Conservation (phyloP, 2,113 vertebrate genomes). For the Microcebus lehilahytsara region DNA sequence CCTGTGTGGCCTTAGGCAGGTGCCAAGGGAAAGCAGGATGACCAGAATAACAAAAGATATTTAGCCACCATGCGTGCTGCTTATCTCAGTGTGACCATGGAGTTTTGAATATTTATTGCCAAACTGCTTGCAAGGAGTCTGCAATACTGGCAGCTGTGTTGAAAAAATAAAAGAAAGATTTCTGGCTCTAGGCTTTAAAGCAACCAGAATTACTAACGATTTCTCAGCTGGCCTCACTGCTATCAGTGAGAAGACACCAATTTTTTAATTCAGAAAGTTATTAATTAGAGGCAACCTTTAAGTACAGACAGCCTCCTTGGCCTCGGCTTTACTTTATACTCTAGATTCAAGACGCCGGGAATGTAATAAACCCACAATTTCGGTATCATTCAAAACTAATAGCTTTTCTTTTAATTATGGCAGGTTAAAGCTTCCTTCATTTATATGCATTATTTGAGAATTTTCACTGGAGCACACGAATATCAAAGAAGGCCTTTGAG, state of each 20-base stretch:
- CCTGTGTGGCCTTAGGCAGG: neutral
- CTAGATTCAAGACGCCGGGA: neutral
- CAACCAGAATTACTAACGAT: constrained; percentile 22
- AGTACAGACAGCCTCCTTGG: neutral
- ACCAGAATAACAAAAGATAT: neutral
- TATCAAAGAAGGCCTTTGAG: constrained; percentile 54
- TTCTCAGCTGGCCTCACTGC: neutral
- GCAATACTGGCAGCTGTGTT: neutral
- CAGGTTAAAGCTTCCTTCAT: constrained; percentile 56
- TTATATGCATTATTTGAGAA: constrained; percentile 65
- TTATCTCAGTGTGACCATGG: neutral
- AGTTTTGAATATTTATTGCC: constrained; percentile 27
- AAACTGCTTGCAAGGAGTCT: neutral
- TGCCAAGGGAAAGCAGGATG: neutral
- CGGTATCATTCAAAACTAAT: constrained; percentile 6
- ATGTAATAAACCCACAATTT: constrained; percentile 39
- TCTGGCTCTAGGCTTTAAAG: neutral
- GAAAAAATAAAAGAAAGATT: constrained; percentile 31
- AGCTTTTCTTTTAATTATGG: constrained; percentile 51
- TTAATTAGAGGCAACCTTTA: constrained; percentile 32
- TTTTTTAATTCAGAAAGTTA: constrained; percentile 46
- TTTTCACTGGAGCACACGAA: constrained; percentile 44
- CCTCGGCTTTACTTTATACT: constrained; percentile 46
- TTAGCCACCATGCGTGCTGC: neutral
- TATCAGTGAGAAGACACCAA: constrained; percentile 21